A percentile compares a stretch with the other conserved stretches of the same genome.
Evolutionary conservation across 2,888 invertebrate species (phyloP).

Genomic region (Ryuthela nishihirai): DNA sequence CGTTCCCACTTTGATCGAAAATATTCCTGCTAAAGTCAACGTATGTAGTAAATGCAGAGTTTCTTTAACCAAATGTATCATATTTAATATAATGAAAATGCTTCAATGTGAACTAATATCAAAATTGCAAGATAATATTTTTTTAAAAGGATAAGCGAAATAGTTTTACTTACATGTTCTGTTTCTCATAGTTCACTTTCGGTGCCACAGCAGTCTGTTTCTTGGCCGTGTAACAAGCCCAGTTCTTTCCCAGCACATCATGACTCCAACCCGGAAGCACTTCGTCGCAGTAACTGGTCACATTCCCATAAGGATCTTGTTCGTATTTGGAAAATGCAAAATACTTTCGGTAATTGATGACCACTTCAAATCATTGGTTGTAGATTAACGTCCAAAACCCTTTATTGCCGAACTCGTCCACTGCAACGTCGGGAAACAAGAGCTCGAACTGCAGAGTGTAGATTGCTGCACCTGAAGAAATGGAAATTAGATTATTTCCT

Average conservation of each 20-base stretch:
- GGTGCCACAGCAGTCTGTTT: conserved; percentile 42
- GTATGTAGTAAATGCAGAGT: no score
- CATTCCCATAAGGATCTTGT: conserved; percentile 39
- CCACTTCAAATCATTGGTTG: conserved; percentile 57
- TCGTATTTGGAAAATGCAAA: conserved; percentile 54
- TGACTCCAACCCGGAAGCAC: conserved; percentile 54
- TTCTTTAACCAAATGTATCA: no score
- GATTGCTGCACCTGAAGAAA: conserved; percentile 14
- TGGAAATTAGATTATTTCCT: no score
- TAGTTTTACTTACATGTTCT: no score
- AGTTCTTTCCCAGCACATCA: conserved; percentile 51
- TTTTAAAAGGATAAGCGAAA: no score
- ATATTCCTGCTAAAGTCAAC: no score
- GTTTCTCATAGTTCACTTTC: conserved; percentile 23
- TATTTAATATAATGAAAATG: no score
- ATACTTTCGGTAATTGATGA: conserved; percentile 51
- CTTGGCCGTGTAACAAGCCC: conserved; percentile 53
- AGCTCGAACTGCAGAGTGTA: conserved; percentile 46
- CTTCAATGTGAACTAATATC: no score
- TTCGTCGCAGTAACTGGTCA: conserved; percentile 52
- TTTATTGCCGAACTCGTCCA: conserved; percentile 53
- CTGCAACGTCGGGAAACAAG: conserved; percentile 51
- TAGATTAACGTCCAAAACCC: conserved; percentile 56
- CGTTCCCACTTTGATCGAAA: no score
- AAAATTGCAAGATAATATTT: no score